phyloP scores from a whole-genome alignment of 1,140 invertebrate species.

The Macrosteles quadrilineatus region DNA sequence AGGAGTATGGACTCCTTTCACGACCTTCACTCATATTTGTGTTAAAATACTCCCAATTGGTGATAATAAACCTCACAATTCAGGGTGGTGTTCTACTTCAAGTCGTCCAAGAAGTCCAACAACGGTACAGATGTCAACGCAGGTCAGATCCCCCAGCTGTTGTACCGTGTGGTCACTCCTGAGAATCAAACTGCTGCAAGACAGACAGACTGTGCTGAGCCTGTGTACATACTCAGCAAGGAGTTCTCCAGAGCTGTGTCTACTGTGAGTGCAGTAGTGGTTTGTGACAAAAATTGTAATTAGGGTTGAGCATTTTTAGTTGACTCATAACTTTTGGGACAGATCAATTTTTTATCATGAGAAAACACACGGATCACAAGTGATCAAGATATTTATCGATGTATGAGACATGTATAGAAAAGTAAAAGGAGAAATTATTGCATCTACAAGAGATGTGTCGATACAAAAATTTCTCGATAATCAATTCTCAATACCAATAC shows the following conservation, averaged over 20 bases:
- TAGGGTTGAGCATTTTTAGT: not conserved
- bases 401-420: too few relatives aligned
- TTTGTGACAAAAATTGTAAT: not conserved
- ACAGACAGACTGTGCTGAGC: slow-evolving; percentile 63
- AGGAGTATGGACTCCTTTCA: too few relatives aligned
- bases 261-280: slow-evolving; percentile 52
- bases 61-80: too few relatives aligned
- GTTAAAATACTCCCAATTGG: too few relatives aligned
- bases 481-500: too few relatives aligned
- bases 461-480: too few relatives aligned
- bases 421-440: too few relatives aligned
- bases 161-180: slow-evolving; percentile 78
- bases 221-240: slow-evolving; percentile 71
- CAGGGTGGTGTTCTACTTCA: slow-evolving; percentile 91
- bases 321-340: not conserved
- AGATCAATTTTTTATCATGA: not conserved
- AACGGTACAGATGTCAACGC: slow-evolving; percentile 99
- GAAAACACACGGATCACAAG: not conserved
- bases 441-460: too few relatives aligned
- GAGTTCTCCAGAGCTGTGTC: slow-evolving; percentile 78
- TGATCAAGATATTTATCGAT: too few relatives aligned
- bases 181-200: slow-evolving; percentile 64
- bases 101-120: slow-evolving; percentile 95
- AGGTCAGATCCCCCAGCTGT: slow-evolving; percentile 93
- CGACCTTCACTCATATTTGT: too few relatives aligned